Base-by-base conservation (phyloP, 1,140 invertebrate species). In the Phthorimaea operculella region DNA sequence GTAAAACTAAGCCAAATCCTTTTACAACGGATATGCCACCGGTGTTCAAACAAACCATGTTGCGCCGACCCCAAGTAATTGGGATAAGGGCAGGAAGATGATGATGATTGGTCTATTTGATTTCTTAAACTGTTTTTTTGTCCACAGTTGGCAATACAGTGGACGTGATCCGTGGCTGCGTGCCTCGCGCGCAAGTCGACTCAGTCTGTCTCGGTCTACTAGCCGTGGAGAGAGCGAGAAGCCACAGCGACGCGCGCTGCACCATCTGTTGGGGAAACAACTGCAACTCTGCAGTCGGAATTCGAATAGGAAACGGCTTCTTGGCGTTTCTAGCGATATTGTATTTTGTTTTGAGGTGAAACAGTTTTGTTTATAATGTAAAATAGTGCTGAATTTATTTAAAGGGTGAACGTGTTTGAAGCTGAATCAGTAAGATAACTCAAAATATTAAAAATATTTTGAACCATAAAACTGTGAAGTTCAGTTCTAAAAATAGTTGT, bases 121-220 rank as follows among this genome's bases (percentile, higher is more conserved):
- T 28, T 28, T 28, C 2, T 28, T 28, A 6, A 28, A 28, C 21
- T 28, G 21, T 6, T 39, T 39, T 28, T 67, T 63, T 62, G 56
- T 60, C 82, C 79, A 52, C 68, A 87, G 85, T 72, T 68, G 83
- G 83, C 33, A 83, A 83, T 63, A 86, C 85, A 34, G 72, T 84
- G 18, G 85, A 87, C 57, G 62, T 76, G 0, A 68, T 87, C 10
- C 59, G 70, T 48, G 85, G 85, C n/a, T 87, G 85, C 52, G 63
- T 84, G 0, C 74, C 83, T 0, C 66, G 63, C 56, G 62, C 62
- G 0, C 75, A 78, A 54, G 73, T 84, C 10, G 81, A 86, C 47
- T 76, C 73, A 4, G 76, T 85, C n/a, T 87, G 85, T 58, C 55
- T 72, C 8, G 72, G 66, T 18, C 58, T 87, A 10, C 68, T 68